phyloP scores from a whole-genome alignment of 1,140 invertebrate species.

The Drosophila gunungcola region DNA sequence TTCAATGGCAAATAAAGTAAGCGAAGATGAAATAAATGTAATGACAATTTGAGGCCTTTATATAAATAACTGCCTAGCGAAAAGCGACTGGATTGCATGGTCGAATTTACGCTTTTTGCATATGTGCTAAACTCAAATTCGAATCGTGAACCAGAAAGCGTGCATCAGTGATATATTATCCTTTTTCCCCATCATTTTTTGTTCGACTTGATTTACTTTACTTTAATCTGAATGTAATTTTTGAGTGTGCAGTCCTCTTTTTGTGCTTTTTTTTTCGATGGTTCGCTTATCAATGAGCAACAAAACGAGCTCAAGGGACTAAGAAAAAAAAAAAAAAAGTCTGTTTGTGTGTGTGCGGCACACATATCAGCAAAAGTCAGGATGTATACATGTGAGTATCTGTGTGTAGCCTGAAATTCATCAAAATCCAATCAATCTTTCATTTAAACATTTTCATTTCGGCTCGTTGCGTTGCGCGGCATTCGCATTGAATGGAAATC shows the following conservation, averaged over 20 bases:
- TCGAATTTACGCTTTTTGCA: neutral
- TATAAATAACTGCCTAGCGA: too few relatives aligned
- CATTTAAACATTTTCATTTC: conserved; percentile 83
- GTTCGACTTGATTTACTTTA: conserved; percentile 54
- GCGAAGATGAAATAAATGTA: too few relatives aligned
- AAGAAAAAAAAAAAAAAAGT: conserved; percentile 7
- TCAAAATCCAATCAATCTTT: conserved; percentile 82
- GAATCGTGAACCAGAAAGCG: neutral
- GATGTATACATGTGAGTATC: conserved; percentile 29
- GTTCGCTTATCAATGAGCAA: conserved; percentile 27
- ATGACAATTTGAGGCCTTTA: too few relatives aligned
- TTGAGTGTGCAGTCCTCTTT: conserved; percentile 22
- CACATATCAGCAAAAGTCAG: conserved; percentile 19
- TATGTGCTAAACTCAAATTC: neutral
- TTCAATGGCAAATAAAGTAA: too few relatives aligned
- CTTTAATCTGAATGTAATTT: conserved; percentile 73
- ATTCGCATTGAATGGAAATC: conserved; percentile 69
- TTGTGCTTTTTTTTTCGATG: conserved; percentile 9
- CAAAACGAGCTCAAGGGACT: conserved; percentile 29
- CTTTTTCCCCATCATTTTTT: neutral
- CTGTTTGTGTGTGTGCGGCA: conserved; percentile 14
- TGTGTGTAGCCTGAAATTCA: conserved; percentile 72
- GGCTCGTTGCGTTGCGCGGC: conserved; percentile 67
- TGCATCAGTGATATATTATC: neutral
- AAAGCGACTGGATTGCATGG: neutral